phyloP scores from a whole-genome alignment of 2,797 vertebrate genomes.

The Poecilia velifera region DNA sequence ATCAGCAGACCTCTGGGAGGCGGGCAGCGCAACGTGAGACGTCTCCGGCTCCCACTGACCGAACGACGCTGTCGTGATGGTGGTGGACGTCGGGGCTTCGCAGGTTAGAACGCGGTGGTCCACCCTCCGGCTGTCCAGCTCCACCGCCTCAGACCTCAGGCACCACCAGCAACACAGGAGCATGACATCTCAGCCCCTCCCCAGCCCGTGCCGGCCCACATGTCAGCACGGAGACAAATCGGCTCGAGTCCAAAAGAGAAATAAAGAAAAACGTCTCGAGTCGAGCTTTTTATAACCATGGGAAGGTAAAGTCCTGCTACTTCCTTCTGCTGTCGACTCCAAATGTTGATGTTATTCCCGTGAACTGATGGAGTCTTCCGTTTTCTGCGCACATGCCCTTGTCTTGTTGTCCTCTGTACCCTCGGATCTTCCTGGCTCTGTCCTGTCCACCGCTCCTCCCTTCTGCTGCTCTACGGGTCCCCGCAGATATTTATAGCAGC shows the following conservation, averaged over 20 bases:
- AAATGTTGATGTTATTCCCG: constrained; percentile 9
- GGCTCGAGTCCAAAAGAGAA: not conserved
- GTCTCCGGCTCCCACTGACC: constrained; percentile 71
- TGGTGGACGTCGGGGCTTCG: constrained; percentile 60
- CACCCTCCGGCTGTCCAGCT: constrained; percentile 82
- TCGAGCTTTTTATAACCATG: not conserved
- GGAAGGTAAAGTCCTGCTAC: constrained; percentile 33
- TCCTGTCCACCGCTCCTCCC: constrained; percentile 69
- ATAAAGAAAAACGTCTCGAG: constrained; percentile 11
- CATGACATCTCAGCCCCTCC: constrained; percentile 84
- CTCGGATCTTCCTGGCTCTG: constrained; percentile 40
- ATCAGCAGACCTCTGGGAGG: constrained; percentile 71
- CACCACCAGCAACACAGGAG: constrained; percentile 91
- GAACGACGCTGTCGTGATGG: constrained; percentile 63
- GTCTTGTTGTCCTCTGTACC: constrained; percentile 55
- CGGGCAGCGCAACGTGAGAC: constrained; percentile 30
- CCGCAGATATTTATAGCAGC: constrained; percentile 79
- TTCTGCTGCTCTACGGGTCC: constrained; percentile 69
- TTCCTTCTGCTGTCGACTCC: constrained; percentile 22
- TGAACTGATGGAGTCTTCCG: constrained; percentile 39
- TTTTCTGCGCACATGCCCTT: constrained; percentile 25
- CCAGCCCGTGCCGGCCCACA: constrained; percentile 67
- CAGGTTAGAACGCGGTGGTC: constrained; percentile 85
- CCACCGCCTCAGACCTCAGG: constrained; percentile 88
- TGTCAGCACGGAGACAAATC: constrained; percentile 51